These are phyloP conservation scores for Cephus pulcher DNA, from an alignment of 2,888 invertebrate genomes.

Conservation along the genomic window DNA sequence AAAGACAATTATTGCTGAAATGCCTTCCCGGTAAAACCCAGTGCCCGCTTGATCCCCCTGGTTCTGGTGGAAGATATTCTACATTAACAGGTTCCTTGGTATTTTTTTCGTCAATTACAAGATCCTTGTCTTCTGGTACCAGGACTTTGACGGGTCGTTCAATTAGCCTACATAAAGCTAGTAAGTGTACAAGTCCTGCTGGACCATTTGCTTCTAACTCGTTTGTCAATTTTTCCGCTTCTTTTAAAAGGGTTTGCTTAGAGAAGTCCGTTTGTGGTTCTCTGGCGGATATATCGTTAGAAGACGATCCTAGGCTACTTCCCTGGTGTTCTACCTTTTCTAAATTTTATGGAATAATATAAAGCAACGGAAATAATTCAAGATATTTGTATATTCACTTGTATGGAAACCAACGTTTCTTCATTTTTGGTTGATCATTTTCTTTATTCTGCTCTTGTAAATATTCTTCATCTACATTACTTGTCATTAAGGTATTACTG, in stretches of 20 bases:
- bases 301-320: background rate
- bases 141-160: conserved; percentile 35
- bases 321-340: background rate
- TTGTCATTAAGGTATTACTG: background rate
- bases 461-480: background rate
- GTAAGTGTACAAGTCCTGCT: conserved; percentile 35
- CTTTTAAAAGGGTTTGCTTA: background rate
- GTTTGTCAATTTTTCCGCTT: conserved; percentile 23
- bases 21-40: conserved; percentile 36
- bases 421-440: background rate
- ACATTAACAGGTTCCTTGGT: conserved; percentile 20
- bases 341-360: background rate
- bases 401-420: background rate
- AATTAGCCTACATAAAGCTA: conserved; percentile 29
- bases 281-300: background rate
- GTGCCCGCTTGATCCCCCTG: conserved; percentile 36
- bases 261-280: background rate
- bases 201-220: conserved; percentile 41
- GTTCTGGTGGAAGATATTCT: conserved; percentile 34
- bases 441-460: background rate
- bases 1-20: conserved; percentile 48
- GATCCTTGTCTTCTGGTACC: conserved; percentile 4
- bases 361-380: background rate
- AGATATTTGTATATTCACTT: background rate
- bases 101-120: background rate